Evolutionary conservation across 2,113 vertebrate species (phyloP).

Genomic region (Morone chrysops): DNA sequence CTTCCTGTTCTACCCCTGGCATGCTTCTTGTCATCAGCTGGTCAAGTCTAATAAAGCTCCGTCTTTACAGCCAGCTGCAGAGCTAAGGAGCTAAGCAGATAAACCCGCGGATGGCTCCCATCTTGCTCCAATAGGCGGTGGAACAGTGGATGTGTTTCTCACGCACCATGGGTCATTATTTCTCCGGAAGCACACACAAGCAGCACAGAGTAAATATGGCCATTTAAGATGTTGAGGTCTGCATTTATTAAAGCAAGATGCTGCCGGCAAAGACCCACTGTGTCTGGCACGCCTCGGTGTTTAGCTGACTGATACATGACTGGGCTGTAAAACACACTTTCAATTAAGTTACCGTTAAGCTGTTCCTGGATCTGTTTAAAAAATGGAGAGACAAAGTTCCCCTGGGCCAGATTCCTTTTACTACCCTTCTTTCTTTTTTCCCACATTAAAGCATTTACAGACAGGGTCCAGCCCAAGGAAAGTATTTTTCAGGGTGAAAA

Average conservation of each 20-base stretch:
- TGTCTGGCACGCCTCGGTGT: slow-evolving; percentile 42
- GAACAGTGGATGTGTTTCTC: slow-evolving; percentile 41
- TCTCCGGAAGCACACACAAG: slow-evolving; percentile 65
- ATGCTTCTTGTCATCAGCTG: slow-evolving; percentile 76
- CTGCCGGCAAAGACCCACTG: slow-evolving; percentile 46
- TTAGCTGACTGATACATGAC: slow-evolving; percentile 34
- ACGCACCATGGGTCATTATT: slow-evolving; percentile 31
- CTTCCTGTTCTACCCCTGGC: slow-evolving; percentile 72
- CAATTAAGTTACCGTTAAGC: slow-evolving; percentile 49
- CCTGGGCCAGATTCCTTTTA: slow-evolving; percentile 26
- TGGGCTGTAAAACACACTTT: slow-evolving; percentile 53
- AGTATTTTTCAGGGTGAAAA: slow-evolving; percentile 57
- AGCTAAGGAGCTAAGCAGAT: slow-evolving; percentile 30
- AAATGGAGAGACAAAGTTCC: slow-evolving; percentile 27
- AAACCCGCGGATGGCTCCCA: slow-evolving; percentile 12
- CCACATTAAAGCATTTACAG: slow-evolving; percentile 40
- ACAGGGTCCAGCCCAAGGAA: slow-evolving; percentile 50
- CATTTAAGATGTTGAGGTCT: slow-evolving; percentile 47
- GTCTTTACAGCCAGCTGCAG: slow-evolving; percentile 41
- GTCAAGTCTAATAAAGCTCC: slow-evolving; percentile 49
- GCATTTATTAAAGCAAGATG: slow-evolving; percentile 66
- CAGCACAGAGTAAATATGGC: slow-evolving; percentile 44
- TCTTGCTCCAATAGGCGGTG: background rate
- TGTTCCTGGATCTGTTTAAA: slow-evolving; percentile 51
- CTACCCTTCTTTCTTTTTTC: background rate